phyloP scores from a whole-genome alignment of 2,888 invertebrate genomes.

The Chloroclysta siterata region DNA sequence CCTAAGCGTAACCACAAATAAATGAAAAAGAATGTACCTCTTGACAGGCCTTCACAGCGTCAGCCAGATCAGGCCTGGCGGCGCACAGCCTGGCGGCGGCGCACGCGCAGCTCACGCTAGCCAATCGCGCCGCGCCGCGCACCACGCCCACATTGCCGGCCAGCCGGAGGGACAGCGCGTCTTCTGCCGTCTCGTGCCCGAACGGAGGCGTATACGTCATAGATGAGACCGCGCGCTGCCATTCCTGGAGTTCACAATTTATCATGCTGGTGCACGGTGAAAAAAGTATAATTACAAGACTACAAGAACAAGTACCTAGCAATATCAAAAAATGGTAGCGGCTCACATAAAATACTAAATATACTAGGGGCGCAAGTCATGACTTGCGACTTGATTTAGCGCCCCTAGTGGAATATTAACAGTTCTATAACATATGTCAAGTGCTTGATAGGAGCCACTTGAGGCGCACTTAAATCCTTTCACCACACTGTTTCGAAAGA shows the following conservation, averaged over 20 bases:
- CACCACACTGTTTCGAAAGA: too few species aligned
- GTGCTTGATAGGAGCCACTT: too few species aligned
- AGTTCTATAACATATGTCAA: too few species aligned
- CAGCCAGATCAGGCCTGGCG: conserved; percentile 64
- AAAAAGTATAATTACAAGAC: too few species aligned
- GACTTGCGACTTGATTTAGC: too few species aligned
- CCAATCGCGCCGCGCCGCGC: conserved; percentile 75
- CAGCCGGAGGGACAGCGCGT: conserved; percentile 44
- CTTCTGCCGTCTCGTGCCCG: conserved; percentile 28
- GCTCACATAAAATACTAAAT: too few species aligned
- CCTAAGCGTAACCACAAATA: too few species aligned
- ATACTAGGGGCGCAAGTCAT: too few species aligned
- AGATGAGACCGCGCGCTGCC: conserved; percentile 72
- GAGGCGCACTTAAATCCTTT: too few species aligned
- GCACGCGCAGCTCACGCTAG: conserved; percentile 77
- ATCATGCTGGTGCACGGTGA: not conserved
- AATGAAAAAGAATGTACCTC: conserved; percentile 58
- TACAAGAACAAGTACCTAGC: too few species aligned
- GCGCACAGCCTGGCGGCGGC: conserved; percentile 75
- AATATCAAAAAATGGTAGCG: too few species aligned
- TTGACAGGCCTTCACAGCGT: conserved; percentile 68
- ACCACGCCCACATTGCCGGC: conserved; percentile 73
- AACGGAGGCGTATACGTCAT: conserved; percentile 54
- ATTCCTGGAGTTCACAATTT: conserved; percentile 58
- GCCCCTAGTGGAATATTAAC: too few species aligned